Conservation (phyloP, 2,888 invertebrate genomes). For the Drosophila antonietae region DNA sequence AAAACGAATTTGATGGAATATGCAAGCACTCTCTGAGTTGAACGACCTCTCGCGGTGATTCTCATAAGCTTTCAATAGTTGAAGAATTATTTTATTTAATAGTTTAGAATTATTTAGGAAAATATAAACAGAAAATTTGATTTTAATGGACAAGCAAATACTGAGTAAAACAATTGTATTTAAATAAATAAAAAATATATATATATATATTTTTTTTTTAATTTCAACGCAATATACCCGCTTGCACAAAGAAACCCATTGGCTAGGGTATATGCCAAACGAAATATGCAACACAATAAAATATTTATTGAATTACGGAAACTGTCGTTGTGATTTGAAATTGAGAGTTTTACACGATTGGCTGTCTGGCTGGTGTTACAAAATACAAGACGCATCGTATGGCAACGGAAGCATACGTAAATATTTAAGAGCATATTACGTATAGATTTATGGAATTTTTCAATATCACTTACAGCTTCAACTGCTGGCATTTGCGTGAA, state of each 20-base stretch:
- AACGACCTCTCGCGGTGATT: constrained; percentile 9
- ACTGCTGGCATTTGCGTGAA: not conserved
- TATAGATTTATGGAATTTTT: constrained; percentile 5
- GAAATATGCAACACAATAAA: constrained; percentile 55
- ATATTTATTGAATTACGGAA: constrained; percentile 75
- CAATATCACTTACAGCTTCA: constrained; percentile 24
- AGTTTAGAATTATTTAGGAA: too few relatives aligned
- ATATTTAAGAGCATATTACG: constrained; percentile 22
- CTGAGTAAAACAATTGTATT: too few relatives aligned
- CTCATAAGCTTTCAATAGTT: not conserved
- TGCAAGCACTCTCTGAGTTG: constrained; percentile 16
- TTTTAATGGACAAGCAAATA: too few relatives aligned
- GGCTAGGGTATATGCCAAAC: constrained; percentile 33
- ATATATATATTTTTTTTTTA: too few relatives aligned
- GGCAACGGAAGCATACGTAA: constrained; percentile 12
- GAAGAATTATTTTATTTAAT: not conserved
- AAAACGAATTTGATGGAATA: constrained; percentile 20
- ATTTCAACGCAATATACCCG: not conserved
- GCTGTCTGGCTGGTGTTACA: constrained; percentile 13
- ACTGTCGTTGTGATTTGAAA: constrained; percentile 62
- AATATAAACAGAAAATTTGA: too few relatives aligned
- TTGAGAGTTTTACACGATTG: constrained; percentile 37
- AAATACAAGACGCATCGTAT: constrained; percentile 27
- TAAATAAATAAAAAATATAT: too few relatives aligned
- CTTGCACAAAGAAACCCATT: not conserved